These are phyloP conservation scores for Clarias laeviceps DNA, from an alignment of 2,797 vertebrate species.

Conservation along the genomic window DNA sequence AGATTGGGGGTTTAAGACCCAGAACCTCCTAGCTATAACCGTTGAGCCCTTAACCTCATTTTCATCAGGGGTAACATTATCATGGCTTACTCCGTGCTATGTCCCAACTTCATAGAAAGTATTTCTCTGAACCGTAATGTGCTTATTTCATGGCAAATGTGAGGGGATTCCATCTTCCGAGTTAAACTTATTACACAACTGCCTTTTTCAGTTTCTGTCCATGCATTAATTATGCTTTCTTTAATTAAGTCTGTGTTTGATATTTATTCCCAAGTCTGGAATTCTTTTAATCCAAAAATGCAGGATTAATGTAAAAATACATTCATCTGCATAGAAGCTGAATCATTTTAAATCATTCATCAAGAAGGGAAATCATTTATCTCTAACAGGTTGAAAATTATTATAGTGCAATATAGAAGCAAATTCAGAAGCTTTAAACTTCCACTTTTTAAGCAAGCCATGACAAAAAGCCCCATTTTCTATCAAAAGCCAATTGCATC, in stretches of 20 bases:
- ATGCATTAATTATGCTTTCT: background rate
- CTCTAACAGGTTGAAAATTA: too few relatives aligned
- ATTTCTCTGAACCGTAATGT: background rate
- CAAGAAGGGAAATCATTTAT: too few relatives aligned
- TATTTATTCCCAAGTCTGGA: background rate
- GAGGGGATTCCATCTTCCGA: background rate
- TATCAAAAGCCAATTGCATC: too few relatives aligned
- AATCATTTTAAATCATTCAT: too few relatives aligned
- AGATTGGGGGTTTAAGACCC: background rate
- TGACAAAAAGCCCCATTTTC: too few relatives aligned
- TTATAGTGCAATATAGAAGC: too few relatives aligned
- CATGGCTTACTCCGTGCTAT: background rate
- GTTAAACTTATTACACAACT: background rate
- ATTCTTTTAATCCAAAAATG: background rate
- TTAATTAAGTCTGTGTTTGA: background rate
- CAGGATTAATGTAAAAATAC: background rate
- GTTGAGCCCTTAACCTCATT: background rate
- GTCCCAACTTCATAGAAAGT: background rate
- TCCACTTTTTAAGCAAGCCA: too few relatives aligned
- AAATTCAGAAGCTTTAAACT: too few relatives aligned
- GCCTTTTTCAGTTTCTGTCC: background rate
- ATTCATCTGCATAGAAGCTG: background rate
- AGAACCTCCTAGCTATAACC: background rate
- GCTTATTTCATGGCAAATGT: background rate
- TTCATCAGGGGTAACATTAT: background rate